A percentile compares a stretch with the other conserved stretches of the same genome.
phyloP scores from a whole-genome alignment of 2,797 vertebrate species.

The Phalanger gymnotis region DNA sequence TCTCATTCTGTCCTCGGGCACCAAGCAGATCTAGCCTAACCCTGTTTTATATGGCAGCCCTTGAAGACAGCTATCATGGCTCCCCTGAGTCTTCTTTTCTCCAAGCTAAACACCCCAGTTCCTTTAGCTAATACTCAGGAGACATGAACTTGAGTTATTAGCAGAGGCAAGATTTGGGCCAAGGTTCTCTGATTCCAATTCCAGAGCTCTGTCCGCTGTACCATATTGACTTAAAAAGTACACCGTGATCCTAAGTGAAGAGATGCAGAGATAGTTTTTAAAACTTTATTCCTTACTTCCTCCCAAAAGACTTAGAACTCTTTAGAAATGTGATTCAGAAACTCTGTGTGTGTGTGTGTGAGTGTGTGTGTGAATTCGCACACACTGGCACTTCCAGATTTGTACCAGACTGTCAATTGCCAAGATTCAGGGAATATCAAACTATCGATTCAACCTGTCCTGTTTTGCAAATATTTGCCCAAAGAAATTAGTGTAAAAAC shows the following conservation, averaged over 20 bases:
- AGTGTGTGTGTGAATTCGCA: background rate
- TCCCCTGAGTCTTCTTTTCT: background rate
- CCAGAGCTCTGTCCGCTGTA: background rate
- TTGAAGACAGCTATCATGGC: background rate
- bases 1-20: background rate
- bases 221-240: background rate
- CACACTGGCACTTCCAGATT: conserved; percentile 19
- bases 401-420: conserved; percentile 1
- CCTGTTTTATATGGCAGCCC: background rate
- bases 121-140: background rate
- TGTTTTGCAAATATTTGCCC: conserved; percentile 32
- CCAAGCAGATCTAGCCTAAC: background rate
- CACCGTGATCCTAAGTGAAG: background rate
- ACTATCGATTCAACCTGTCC: conserved; percentile 40
- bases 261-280: background rate
- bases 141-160: background rate
- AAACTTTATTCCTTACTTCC: background rate
- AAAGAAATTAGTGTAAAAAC: conserved; percentile 21
- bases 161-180: background rate
- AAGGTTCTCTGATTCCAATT: background rate
- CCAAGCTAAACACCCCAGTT: background rate
- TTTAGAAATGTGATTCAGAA: conserved; percentile 39
- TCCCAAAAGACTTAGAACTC: background rate
- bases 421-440: conserved; percentile 47
- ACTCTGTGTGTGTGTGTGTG: too few species aligned